phyloP scores from a whole-genome alignment of 2,888 invertebrate species.

The Lepidochrysops patricia region DNA sequence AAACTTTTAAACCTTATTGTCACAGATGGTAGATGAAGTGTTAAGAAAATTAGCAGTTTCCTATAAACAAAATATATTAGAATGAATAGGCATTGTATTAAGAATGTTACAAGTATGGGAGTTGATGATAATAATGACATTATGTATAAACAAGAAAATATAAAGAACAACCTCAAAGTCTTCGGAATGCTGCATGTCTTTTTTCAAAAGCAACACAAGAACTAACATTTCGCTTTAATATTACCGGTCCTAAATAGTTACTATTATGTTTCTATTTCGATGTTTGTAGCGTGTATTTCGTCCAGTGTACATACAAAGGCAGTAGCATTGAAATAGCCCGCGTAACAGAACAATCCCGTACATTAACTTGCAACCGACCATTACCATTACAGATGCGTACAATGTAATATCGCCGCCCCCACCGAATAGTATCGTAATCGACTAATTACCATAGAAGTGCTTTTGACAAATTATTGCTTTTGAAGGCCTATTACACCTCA shows the following conservation, averaged over 20 bases:
- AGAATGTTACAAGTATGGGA: background rate
- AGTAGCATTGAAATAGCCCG: constrained; percentile 4
- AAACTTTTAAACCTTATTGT: background rate
- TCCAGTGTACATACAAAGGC: background rate
- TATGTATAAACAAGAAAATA: background rate
- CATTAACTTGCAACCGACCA: background rate
- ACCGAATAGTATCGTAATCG: too few species aligned
- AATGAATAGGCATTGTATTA: background rate
- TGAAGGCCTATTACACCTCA: too few species aligned
- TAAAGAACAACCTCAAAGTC: background rate
- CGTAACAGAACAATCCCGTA: background rate
- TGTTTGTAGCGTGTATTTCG: background rate
- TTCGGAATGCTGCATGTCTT: background rate
- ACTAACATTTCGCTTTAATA: background rate
- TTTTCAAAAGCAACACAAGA: background rate
- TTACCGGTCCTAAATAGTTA: background rate
- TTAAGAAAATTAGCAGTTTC: background rate
- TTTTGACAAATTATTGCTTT: too few species aligned
- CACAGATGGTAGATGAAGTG: background rate
- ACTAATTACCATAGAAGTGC: too few species aligned
- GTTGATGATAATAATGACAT: too few species aligned
- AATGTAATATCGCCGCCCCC: too few species aligned
- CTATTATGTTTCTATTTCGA: background rate
- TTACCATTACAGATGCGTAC: background rate
- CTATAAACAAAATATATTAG: background rate